A percentile compares a stretch with the other conserved stretches of the same genome.
Evolutionary conservation across 2,113 vertebrate species (phyloP).

Genomic region (Onychostoma macrolepis): DNA sequence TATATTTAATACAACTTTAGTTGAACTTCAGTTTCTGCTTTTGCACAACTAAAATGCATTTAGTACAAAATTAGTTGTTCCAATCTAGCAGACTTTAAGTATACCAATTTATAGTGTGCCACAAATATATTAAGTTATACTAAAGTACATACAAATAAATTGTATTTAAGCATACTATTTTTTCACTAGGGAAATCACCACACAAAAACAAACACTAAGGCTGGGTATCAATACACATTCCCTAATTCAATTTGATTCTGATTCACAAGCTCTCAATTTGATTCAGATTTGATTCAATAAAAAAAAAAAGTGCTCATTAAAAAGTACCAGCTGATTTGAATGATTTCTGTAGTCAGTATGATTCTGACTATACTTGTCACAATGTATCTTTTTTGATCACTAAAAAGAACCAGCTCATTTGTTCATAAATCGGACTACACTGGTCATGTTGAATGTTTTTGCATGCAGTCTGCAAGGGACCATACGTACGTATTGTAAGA

Average conservation of each 20-base stretch:
- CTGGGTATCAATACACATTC: background rate
- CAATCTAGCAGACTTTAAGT: no score
- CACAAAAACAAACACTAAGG: background rate
- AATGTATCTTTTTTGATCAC: background rate
- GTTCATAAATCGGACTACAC: background rate
- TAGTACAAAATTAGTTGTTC: no score
- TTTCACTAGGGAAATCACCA: background rate
- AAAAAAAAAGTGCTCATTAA: background rate
- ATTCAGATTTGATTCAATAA: background rate
- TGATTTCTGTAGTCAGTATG: background rate
- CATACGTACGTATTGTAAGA: background rate
- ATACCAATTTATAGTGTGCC: no score
- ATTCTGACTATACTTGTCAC: background rate
- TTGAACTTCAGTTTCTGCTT: no score
- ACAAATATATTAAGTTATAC: no score
- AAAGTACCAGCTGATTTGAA: background rate
- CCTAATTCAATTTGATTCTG: background rate
- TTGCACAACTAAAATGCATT: no score
- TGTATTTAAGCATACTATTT: no score
- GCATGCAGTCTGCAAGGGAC: background rate
- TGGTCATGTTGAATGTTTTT: slow-evolving; percentile 2
- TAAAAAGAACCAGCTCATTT: background rate
- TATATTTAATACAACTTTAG: no score
- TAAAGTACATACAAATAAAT: no score
- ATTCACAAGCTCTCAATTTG: background rate